phyloP scores from a whole-genome alignment of 2,888 invertebrate species.

The Pterobdella sp. region DNA sequence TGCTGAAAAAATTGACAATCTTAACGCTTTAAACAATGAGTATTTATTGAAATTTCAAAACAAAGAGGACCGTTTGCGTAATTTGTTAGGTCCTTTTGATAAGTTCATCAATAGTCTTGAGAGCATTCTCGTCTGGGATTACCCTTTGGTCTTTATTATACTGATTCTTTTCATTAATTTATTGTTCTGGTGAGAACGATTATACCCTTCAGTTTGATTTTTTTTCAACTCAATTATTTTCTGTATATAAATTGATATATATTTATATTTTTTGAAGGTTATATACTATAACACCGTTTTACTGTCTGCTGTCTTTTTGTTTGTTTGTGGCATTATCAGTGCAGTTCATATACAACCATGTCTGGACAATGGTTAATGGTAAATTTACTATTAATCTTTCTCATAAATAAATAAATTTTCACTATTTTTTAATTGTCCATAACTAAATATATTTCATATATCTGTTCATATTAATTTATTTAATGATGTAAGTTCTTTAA shows the following conservation, averaged over 20 bases:
- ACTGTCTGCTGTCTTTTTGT: not conserved
- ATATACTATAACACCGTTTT: constrained; percentile 3
- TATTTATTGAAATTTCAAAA: not conserved
- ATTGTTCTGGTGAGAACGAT: not conserved
- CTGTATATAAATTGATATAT: too few species aligned
- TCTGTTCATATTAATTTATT: not conserved
- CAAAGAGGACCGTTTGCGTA: constrained; percentile 7
- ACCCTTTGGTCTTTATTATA: not conserved
- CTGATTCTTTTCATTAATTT: not conserved
- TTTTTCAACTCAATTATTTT: too few species aligned
- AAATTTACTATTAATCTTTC: not conserved
- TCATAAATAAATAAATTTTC: not conserved
- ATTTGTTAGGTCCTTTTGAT: constrained; percentile 3
- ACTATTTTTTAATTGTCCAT: not conserved
- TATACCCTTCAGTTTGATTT: too few species aligned
- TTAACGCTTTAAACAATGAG: not conserved
- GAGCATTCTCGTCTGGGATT: constrained; percentile 12
- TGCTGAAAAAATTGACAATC: not conserved
- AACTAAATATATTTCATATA: not conserved
- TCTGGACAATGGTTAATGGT: not conserved
- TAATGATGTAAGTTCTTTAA: not conserved
- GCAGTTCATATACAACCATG: constrained; percentile 6
- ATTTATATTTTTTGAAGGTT: constrained; percentile 10
- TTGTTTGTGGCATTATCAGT: not conserved
- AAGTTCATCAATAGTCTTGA: not conserved